These are phyloP conservation scores for Meiosimyza decipiens DNA, from an alignment of 2,888 invertebrate genomes.

Conservation along the genomic window DNA sequence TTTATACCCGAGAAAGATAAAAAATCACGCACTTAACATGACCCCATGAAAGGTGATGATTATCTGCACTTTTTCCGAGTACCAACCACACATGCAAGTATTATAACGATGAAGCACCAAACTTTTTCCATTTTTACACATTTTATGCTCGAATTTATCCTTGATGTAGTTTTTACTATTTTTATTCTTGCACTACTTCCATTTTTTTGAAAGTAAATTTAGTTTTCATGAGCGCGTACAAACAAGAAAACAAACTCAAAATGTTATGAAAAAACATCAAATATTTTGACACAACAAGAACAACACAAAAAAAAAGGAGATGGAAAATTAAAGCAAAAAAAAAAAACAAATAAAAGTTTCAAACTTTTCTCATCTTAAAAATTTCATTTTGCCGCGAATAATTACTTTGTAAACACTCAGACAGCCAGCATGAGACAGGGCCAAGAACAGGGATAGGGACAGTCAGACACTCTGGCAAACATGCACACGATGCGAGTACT, in stretches of 20 bases:
- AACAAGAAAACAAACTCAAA: slow-evolving; percentile 15
- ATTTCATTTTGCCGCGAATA: slow-evolving; percentile 61
- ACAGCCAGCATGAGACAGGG: slow-evolving; percentile 36
- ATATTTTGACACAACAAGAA: slow-evolving; percentile 34
- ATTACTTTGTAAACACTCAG: slow-evolving; percentile 61
- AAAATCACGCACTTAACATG: too few relatives aligned
- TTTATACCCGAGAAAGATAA: too few relatives aligned
- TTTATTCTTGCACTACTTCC: background rate
- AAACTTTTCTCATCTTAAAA: slow-evolving; percentile 56
- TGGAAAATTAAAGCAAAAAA: slow-evolving; percentile 2
- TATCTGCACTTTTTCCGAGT: too few relatives aligned
- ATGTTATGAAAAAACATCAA: slow-evolving; percentile 28
- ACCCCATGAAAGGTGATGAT: too few relatives aligned
- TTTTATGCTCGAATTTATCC: slow-evolving; percentile 2
- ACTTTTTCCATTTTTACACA: background rate
- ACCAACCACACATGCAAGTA: too few relatives aligned
- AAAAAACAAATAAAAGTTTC: slow-evolving; percentile 36
- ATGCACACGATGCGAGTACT: background rate
- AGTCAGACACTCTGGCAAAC: background rate
- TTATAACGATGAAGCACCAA: too few relatives aligned
- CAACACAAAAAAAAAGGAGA: too few relatives aligned
- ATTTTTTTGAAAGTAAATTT: slow-evolving; percentile 6
- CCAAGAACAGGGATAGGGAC: slow-evolving; percentile 41
- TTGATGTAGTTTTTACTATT: background rate
- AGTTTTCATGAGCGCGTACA: background rate